phyloP scores from a whole-genome alignment of 2,888 invertebrate species.

The Eristalis tenax region DNA sequence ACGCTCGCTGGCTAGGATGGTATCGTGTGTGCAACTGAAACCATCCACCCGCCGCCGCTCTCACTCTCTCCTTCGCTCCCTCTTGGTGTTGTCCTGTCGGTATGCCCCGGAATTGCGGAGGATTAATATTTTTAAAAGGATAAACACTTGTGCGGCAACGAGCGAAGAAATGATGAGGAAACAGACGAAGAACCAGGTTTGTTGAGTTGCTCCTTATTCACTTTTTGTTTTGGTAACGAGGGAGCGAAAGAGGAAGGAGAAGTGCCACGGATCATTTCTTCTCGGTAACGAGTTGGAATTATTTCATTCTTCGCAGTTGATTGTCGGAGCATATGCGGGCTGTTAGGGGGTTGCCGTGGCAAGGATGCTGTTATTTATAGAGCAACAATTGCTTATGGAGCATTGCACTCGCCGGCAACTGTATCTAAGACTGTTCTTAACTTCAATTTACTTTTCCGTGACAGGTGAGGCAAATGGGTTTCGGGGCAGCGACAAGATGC shows the following conservation, averaged over 20 bases:
- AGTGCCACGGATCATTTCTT: conserved; percentile 29
- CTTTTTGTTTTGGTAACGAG: conserved; percentile 8
- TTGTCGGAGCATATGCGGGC: conserved; percentile 10
- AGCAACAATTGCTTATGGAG: conserved; percentile 44
- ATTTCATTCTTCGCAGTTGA: conserved; percentile 11
- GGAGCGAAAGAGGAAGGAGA: background rate
- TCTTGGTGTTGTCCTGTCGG: conserved; percentile 9
- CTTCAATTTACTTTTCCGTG: conserved; percentile 19
- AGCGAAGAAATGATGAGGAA: background rate
- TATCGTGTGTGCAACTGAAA: conserved; percentile 8
- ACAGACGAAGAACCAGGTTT: conserved; percentile 12
- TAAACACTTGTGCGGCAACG: conserved; percentile 47
- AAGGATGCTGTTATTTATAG: conserved; percentile 40
- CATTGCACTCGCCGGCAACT: conserved; percentile 16
- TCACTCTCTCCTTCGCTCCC: background rate
- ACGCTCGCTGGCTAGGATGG: background rate
- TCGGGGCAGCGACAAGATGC: background rate
- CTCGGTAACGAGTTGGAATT: conserved; percentile 10
- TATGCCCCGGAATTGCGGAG: conserved; percentile 43
- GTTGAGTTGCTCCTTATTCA: conserved; percentile 57
- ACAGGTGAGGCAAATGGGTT: conserved; percentile 31
- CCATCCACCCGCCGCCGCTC: background rate
- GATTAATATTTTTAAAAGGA: conserved; percentile 71
- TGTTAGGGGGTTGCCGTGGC: too few relatives aligned
- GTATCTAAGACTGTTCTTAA: conserved; percentile 8